Evolutionary conservation across 2,888 invertebrate genomes (phyloP), one percentile per base, ranked within the genome.

Genomic region (Pseudococcus longispinus): DNA sequence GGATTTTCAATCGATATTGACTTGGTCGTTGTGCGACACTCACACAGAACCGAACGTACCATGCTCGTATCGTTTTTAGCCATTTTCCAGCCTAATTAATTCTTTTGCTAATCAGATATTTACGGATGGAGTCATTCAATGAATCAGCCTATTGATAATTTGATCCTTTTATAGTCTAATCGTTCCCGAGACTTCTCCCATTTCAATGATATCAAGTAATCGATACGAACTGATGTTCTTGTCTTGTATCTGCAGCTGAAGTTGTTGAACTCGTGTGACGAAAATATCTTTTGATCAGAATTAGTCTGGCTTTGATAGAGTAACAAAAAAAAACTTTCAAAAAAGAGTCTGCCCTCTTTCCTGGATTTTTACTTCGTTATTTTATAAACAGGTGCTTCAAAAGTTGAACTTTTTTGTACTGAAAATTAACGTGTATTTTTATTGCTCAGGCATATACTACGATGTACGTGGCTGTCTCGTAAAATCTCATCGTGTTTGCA

Each of bases 1-100:
- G 70, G 65, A 42, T 85, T 70, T 85, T 85, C 85, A 85, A 85
- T 85, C 85, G 70, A 85, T 85, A 85, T 44, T 23, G 20, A 15
- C 42, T 70, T 32, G 74, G 74, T 74, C 32, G 74, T 74, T 74
- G 74, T 32, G 74, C 74, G 74, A 37, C 74, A 32, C 74, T 74
- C 32, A 9, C 37, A 74, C 37, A 18, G 37, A 37, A 37, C 37
- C 8, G 8, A 65, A 65, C 65, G 15, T 15, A 18, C 74, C n/a
- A 3, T 74, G 3, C 26, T 74, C 74, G 37, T 74, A 18, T 74
- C 74, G 37, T 70, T 70, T 70, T 70, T 32, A n/a, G 32, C 18
- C 13, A 15, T 74, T 74, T 74, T 37, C 15, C 20, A n/a, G n/a
- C 9, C 32, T 74, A 74, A 74, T 74, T 74, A 74, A 74, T 74